phyloP scores from a whole-genome alignment of 37 sponge, comb jelly and placozoan species.

The Cliona cf. orientalis region DNA sequence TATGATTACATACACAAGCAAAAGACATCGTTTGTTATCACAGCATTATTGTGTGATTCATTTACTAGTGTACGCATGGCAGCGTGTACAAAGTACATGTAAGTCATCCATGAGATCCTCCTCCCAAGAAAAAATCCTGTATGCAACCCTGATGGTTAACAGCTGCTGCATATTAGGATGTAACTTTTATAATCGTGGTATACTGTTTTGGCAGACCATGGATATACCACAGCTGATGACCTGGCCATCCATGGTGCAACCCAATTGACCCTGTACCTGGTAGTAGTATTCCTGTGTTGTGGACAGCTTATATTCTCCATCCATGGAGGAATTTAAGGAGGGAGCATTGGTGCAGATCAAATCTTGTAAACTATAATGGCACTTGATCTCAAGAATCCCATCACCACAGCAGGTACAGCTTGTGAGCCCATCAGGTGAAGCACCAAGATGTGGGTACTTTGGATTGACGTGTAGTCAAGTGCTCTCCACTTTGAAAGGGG shows the following conservation, averaged over 20 bases:
- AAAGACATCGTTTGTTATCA: too few species aligned
- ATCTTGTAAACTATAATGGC: slow-evolving; percentile 36
- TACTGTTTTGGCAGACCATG: slow-evolving; percentile 39
- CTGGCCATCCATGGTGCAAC: slow-evolving; percentile 28
- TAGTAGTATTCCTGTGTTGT: slow-evolving; percentile 31
- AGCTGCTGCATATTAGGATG: slow-evolving; percentile 5
- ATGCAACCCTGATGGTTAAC: too few species aligned
- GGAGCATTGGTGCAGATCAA: not conserved
- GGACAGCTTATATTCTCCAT: not conserved
- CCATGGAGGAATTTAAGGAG: not conserved
- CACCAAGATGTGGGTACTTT: slow-evolving; percentile 36
- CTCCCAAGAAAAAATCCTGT: too few species aligned
- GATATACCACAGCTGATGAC: slow-evolving; percentile 41
- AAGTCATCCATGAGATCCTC: too few species aligned
- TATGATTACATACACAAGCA: too few species aligned
- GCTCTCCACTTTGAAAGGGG: not conserved
- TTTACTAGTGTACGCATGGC: too few species aligned
- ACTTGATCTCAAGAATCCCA: slow-evolving; percentile 50
- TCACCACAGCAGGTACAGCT: slow-evolving; percentile 41
- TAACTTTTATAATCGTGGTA: slow-evolving; percentile 34
- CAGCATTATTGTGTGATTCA: too few species aligned
- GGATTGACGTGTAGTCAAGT: slow-evolving; percentile 38
- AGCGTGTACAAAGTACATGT: too few species aligned
- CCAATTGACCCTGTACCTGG: slow-evolving; percentile 44
- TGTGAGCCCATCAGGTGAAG: slow-evolving; percentile 41